Evolutionary conservation across 2,113 vertebrate genomes (phyloP).

Genomic region (Pelecanoides urinatrix): DNA sequence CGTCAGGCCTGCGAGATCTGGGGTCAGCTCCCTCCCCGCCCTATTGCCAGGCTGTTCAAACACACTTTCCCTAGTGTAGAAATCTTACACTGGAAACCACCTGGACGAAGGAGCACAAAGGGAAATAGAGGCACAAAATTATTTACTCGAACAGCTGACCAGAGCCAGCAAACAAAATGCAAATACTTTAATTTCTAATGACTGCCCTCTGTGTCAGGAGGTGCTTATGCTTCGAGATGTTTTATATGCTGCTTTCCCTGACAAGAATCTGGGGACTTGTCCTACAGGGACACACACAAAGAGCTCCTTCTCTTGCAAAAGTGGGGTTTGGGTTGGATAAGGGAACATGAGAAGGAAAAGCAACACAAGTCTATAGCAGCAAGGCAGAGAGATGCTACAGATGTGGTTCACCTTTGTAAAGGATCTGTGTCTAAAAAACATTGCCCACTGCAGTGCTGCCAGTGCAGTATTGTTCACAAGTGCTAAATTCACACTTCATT

Average conservation of each 20-base stretch:
- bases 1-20: not conserved
- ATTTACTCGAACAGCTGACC: not conserved
- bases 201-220: not conserved
- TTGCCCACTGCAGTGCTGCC: not conserved
- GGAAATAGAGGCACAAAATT: not conserved
- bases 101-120: accelerated
- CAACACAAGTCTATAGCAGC: not conserved
- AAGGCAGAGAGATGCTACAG: not conserved
- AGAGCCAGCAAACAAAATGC: not conserved
- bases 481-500: not conserved
- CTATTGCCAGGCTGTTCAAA: not conserved
- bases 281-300: not conserved
- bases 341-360: not conserved
- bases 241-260: not conserved
- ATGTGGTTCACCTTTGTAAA: not conserved
- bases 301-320: not conserved
- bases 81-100: not conserved
- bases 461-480: not conserved
- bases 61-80: not conserved
- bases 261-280: not conserved
- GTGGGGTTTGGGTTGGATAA: not conserved
- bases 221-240: not conserved
- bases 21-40: not conserved
- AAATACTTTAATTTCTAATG: not conserved
- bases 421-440: not conserved